Evolutionary conservation across 2,888 invertebrate species (phyloP).

Genomic region (Athrips mouffetella): DNA sequence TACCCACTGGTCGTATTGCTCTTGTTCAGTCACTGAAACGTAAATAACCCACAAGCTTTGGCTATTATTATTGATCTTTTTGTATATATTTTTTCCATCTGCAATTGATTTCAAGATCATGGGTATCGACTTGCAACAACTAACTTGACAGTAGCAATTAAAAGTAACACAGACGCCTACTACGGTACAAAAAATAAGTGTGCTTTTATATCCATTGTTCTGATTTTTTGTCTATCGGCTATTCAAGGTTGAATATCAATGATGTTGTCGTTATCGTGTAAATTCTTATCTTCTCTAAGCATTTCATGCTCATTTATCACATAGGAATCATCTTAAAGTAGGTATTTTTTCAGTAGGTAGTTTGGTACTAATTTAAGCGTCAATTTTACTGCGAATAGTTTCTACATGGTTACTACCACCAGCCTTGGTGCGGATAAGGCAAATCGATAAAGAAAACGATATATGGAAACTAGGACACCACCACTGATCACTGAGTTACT

Average conservation of each 20-base stretch:
- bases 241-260: neutral
- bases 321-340: neutral
- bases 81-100: neutral
- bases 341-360: neutral
- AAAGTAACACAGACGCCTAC: too few relatives aligned
- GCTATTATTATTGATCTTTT: conserved; percentile 2
- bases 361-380: too few relatives aligned
- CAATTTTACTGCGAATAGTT: too few relatives aligned
- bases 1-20: too few relatives aligned
- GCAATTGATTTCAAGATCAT: neutral
- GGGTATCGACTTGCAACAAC: neutral
- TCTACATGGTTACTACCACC: too few relatives aligned
- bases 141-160: neutral
- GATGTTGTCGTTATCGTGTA: neutral
- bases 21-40: conserved; percentile 13
- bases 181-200: too few relatives aligned
- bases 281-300: neutral
- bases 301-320: neutral
- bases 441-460: conserved; percentile 27
- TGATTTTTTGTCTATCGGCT: neutral
- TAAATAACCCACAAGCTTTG: conserved; percentile 1
- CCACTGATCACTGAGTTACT: conserved; percentile 21
- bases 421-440: neutral
- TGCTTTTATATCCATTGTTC: neutral
- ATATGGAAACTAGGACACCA: conserved; percentile 29